Conservation (phyloP, 2,888 invertebrate genomes). For the Luperina nickerlii region DNA sequence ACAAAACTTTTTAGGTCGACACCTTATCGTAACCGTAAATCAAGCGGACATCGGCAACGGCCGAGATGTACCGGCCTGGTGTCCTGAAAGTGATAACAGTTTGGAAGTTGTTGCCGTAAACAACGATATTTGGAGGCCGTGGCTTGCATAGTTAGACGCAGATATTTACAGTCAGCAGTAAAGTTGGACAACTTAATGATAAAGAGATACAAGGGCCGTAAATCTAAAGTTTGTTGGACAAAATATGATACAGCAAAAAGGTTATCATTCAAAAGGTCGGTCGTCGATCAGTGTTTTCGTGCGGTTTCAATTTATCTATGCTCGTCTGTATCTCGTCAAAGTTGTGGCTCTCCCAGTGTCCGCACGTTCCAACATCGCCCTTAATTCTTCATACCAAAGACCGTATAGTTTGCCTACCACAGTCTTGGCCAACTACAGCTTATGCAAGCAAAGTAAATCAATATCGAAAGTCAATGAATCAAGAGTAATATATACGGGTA, state of each 20-base stretch:
- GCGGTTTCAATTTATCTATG: slow-evolving; percentile 63
- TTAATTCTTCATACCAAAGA: slow-evolving; percentile 82
- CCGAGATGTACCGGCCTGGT: slow-evolving; percentile 78
- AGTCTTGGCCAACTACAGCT: slow-evolving; percentile 86
- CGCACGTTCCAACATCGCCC: slow-evolving; percentile 73
- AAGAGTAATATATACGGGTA: slow-evolving; percentile 91
- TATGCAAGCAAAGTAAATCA: slow-evolving; percentile 90
- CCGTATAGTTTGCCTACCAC: slow-evolving; percentile 73
- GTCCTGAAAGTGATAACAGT: slow-evolving; percentile 84
- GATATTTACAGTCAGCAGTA: slow-evolving; percentile 61
- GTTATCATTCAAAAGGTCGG: slow-evolving; percentile 45
- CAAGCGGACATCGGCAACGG: slow-evolving; percentile 85
- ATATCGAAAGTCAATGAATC: slow-evolving; percentile 91
- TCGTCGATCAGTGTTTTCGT: slow-evolving; percentile 55
- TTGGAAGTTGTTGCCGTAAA: slow-evolving; percentile 81
- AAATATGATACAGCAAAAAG: slow-evolving; percentile 41
- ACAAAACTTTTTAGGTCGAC: slow-evolving; percentile 85
- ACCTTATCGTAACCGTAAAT: slow-evolving; percentile 87
- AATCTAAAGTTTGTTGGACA: slow-evolving; percentile 55
- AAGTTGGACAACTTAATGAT: slow-evolving; percentile 60
- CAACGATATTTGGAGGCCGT: slow-evolving; percentile 76
- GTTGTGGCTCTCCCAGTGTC: slow-evolving; percentile 67
- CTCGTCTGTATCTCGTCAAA: slow-evolving; percentile 55
- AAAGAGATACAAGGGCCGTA: slow-evolving; percentile 53
- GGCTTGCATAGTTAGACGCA: slow-evolving; percentile 56